These are phyloP conservation scores for Lysiphlebus fabarum DNA, from an alignment of 1,140 invertebrate genomes.

Conservation along the genomic window DNA sequence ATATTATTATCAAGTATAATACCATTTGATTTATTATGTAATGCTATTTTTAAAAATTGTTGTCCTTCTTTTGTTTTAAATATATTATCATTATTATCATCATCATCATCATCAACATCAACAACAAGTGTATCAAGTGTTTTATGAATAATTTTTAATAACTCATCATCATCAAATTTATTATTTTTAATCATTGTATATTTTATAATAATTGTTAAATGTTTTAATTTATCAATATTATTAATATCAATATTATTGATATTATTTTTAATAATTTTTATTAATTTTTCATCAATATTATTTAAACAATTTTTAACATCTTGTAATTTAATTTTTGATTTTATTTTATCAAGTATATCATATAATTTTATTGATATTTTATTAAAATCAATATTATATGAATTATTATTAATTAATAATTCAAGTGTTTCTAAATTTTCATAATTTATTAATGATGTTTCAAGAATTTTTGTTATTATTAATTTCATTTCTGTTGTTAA, in stretches of 20 bases:
- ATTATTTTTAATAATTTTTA: slow-evolving; percentile 24
- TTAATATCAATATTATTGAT: slow-evolving; percentile 24
- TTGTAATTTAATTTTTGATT: slow-evolving; percentile 28
- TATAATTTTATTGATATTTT: slow-evolving; percentile 13
- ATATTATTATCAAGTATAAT: slow-evolving; percentile 25
- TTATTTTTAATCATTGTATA: slow-evolving; percentile 14
- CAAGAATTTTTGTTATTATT: slow-evolving; percentile 27
- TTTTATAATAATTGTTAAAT: slow-evolving; percentile 31
- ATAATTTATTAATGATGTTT: slow-evolving; percentile 28
- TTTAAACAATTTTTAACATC: slow-evolving; percentile 30
- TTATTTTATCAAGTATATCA: slow-evolving; percentile 19
- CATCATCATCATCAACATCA: too few relatives aligned
- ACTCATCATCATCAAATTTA: slow-evolving; percentile 27
- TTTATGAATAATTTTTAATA: too few relatives aligned
- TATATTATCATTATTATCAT: slow-evolving; percentile 15
- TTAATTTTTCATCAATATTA: slow-evolving; percentile 31
- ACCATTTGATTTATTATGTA: slow-evolving; percentile 25
- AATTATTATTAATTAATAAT: too few relatives aligned
- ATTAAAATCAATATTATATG: slow-evolving; percentile 26
- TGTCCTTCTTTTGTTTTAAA: slow-evolving; percentile 29
- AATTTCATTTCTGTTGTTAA: slow-evolving; percentile 22
- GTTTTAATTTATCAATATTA: slow-evolving; percentile 25
- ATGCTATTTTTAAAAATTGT: slow-evolving; percentile 30
- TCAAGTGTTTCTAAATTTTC: slow-evolving; percentile 19
- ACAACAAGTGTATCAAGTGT: too few relatives aligned